phyloP scores from a whole-genome alignment of 2,797 vertebrate genomes.

The Danionella dracula region DNA sequence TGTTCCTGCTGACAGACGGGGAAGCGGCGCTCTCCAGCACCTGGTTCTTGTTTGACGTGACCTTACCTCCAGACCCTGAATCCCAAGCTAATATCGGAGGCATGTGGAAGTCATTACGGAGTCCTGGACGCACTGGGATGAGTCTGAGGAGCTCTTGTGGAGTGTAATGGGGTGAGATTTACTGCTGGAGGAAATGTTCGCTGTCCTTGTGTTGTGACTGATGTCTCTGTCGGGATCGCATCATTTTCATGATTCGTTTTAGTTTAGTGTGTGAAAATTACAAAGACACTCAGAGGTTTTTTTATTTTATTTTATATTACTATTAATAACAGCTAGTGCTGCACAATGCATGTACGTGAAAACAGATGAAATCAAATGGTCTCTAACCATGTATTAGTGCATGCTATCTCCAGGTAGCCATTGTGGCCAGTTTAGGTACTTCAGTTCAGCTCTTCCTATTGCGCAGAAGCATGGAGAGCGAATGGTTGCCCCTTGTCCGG shows the following conservation, averaged over 20 bases:
- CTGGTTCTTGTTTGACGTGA: constrained; percentile 16
- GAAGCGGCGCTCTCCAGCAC: neutral
- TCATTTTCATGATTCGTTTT: neutral
- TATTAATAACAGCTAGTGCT: too few relatives aligned
- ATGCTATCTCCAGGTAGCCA: too few relatives aligned
- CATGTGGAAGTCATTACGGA: neutral
- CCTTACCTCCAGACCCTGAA: neutral
- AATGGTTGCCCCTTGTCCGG: too few relatives aligned
- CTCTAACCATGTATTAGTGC: too few relatives aligned
- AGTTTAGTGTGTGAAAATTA: too few relatives aligned
- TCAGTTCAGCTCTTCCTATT: too few relatives aligned
- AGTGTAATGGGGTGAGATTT: neutral
- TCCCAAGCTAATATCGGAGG: constrained; percentile 14
- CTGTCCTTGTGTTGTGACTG: neutral
- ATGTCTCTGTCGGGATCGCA: neutral
- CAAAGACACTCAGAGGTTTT: too few relatives aligned
- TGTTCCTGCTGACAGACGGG: neutral
- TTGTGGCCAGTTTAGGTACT: too few relatives aligned
- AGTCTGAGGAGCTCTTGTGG: constrained; percentile 11
- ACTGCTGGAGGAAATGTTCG: neutral
- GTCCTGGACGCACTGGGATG: constrained; percentile 12
- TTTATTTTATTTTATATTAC: too few relatives aligned
- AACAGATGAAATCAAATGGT: too few relatives aligned
- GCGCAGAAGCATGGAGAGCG: too few relatives aligned
- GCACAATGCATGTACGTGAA: too few relatives aligned